Evolutionary conservation across 2,113 vertebrate species (phyloP).

Genomic region (Mormoops blainvillei): DNA sequence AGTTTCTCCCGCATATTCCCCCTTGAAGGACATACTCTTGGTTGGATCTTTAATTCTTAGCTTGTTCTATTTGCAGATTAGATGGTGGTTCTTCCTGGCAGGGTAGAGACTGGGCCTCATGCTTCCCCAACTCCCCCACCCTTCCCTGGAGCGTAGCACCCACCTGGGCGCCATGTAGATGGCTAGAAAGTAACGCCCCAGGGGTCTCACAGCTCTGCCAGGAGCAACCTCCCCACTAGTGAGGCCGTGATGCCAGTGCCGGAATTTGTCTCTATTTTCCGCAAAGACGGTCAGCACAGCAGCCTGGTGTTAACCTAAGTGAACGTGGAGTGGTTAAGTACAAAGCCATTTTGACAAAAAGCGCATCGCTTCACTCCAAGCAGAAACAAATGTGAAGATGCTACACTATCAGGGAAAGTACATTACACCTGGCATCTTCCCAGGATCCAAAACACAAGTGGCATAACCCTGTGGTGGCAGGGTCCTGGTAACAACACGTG

Average conservation of each 20-base stretch:
- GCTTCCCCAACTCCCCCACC: neutral
- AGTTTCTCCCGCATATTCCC: neutral
- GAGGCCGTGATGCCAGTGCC: neutral
- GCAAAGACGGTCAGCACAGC: neutral
- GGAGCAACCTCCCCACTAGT: neutral
- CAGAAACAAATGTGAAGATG: conserved; percentile 5
- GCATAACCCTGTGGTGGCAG: neutral
- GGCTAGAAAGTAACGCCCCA: neutral
- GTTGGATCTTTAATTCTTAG: neutral
- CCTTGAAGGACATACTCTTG: neutral
- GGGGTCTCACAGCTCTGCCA: neutral
- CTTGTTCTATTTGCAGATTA: neutral
- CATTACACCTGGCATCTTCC: neutral
- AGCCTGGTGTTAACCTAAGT: neutral
- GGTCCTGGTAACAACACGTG: neutral
- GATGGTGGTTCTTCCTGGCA: neutral
- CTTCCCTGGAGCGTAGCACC: neutral
- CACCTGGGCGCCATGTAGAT: neutral
- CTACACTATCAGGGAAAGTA: neutral
- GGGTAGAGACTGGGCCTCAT: neutral
- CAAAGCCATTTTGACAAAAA: conserved; percentile 39
- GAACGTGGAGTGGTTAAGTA: neutral
- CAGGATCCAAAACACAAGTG: neutral
- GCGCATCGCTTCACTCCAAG: neutral
- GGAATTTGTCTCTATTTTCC: neutral